Evolutionary conservation across 2,888 invertebrate species (phyloP), one percentile per base, ranked within the genome.

Genomic region (Cerceris rybyensis): DNA sequence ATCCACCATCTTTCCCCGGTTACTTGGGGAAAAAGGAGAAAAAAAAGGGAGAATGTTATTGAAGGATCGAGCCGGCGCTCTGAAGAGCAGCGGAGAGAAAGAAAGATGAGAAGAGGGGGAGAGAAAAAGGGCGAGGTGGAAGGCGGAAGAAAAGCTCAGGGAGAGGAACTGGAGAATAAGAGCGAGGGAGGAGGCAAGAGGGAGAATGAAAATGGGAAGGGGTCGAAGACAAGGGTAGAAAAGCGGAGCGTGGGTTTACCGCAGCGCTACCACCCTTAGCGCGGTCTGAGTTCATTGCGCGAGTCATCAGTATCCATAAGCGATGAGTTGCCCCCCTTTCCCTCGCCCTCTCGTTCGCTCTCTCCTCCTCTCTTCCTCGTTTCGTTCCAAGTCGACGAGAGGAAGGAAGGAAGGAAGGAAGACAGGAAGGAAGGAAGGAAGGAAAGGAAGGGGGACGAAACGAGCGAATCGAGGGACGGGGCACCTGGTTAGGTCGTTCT

Each of bases 271-370:
- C 85, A 86, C 86, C 86, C 86, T 83, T 84, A 86, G 75, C 88
- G 86, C 87, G 89, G 89, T 90, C 88, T 88, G 90, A 90, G 92
- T 92, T 95, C 95, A 95, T 95, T 95, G 95, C 93, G 91, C 90
- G 92, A 93, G 95, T 95, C 95, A 95, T 95, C 95, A 95, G 95
- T 95, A 95, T 95, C 95, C 95, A 95, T 95, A 95, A 95, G 95
- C 93, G 95, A 95, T 95, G 94, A 95, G 94, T 90, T 91, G 87
- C 89, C 89, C 87, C 88, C 73, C 77, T 74, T 80, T 78, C 81
- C 65, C 69, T 75, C 80, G 92, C 91, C 93, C 93, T 80, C 55
- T 65, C 66, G 72, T 80, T 54, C 59, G 70, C 66, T 7, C 66
- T 54, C 71, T 61, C 74, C 61, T 65, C 88, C 81, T 54, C 55